Base-by-base conservation (phyloP, 2,797 vertebrate species). In the Myotis planiceps region DNA sequence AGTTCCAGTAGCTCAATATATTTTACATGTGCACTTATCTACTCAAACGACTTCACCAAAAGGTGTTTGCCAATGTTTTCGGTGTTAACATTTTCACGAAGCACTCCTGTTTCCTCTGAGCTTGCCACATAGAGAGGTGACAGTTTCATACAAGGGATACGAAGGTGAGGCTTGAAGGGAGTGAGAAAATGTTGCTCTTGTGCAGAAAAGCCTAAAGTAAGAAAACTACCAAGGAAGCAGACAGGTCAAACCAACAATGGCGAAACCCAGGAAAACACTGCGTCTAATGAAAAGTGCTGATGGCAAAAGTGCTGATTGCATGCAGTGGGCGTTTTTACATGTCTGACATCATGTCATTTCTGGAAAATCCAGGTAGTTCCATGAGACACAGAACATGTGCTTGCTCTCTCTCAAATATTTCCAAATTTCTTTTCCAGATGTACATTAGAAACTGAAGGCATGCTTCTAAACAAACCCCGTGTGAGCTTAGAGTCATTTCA, bases 231-330 rank as follows among this genome's bases (percentile, higher is more conserved):
- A 29, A 92, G 32, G 45, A 34, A n/a, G 18, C 13, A 45, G 4
- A 12, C 1, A 7, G 53, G 42, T 16, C 18, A 29, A 63, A 55
- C 0, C 8, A 3, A 1, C 12, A 45, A 66, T 0, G 6, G 0
- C 0, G 2, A 72, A 69, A 47, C 19, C 13, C 55, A 72, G n/a
- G 37, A 23, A 25, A 29, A 51, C 0, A 3, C 23, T 23, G 25
- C 3, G 32, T 39, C 29, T n/a, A 12, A 32, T 37, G 23, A 34
- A 23, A 65, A 51, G 16, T 14, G 21, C 23, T 18, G 6, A 0
- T 0, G 4, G 37, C 37, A 37, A 37, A 37, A 37, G 37, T 37
- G 37, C 37, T 37, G 37, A 37, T 8, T 39, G 34, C 13, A 5
- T 19, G 65, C 37, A 80, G 7, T 0, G 12, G 16, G 37, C 4